Base-by-base conservation (phyloP, 2,797 vertebrate genomes). In the Enteromius radiatus region DNA sequence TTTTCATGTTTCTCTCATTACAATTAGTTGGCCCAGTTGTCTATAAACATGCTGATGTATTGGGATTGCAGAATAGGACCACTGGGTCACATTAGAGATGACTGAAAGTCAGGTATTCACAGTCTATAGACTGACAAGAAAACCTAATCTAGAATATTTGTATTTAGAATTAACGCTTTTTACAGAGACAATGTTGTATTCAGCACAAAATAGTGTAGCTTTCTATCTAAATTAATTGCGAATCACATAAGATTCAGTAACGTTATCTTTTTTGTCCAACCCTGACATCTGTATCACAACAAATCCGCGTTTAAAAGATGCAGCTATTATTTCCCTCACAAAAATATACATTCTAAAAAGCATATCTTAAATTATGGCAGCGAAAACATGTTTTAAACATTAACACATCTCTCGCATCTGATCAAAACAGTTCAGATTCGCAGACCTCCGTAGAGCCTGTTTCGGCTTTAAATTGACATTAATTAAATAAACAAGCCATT, bases 31-130 rank as follows among this genome's bases (percentile, higher is more conserved):
- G 52, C 47, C 47, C 45, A 68, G 45, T 36, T 68, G 64, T 31
- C 65, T 69, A 80, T 59, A 68, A 80, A 68, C 64, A 43, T 43
- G 65, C 65, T 69, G 49, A 80, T 79, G 77, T 56, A 79, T 28
- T 68, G 23, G 28, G 49, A 28, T 69, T 79, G 33, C 14, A 67
- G 33, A 79, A 28, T 68, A 79, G 47, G 33, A 43, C 23, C 65
- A 79, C 47, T 41, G 49, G 65, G 41, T 69, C 73, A 67, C 63
- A 78, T 52, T 52, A 54, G 41, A 68, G 28, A 74, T 54, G 47
- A 36, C 31, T 54, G 19, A n/a, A 36, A 36, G 47, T 19, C 10
- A 74, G 47, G 52, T 38, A 41, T 59, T 38, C 3, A 17, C 21
- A 38, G 31, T 54, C 21, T 5, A 41, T 38, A 23, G 15, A 56